phyloP scores from a whole-genome alignment of 2,113 vertebrate genomes.

The Dascyllus trimaculatus region DNA sequence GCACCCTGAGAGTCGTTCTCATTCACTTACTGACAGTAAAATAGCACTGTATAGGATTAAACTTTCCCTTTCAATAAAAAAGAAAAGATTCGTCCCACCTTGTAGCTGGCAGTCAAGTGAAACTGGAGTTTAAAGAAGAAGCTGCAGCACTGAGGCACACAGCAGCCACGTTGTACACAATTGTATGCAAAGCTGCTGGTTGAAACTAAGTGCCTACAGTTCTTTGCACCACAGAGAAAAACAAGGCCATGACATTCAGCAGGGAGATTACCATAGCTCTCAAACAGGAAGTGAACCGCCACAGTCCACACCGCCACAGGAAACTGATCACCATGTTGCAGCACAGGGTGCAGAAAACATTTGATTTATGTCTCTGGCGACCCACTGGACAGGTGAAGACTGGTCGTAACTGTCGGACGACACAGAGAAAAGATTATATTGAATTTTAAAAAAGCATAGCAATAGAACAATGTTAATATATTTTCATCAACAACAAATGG shows the following conservation, averaged over 20 bases:
- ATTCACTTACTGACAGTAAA: conserved; percentile 26
- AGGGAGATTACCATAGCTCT: conserved; percentile 76
- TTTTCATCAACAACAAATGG: conserved; percentile 37
- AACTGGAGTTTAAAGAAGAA: conserved; percentile 45
- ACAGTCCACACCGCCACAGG: conserved; percentile 79
- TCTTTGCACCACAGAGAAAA: conserved; percentile 77
- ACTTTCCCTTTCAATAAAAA: not conserved
- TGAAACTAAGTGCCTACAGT: conserved; percentile 79
- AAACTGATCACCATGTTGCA: conserved; percentile 74
- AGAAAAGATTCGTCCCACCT: not conserved
- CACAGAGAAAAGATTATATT: conserved; percentile 36
- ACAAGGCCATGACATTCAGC: conserved; percentile 80
- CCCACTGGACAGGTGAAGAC: conserved; percentile 64
- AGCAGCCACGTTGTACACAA: conserved; percentile 36
- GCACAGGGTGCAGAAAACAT: conserved; percentile 64
- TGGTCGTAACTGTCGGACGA: conserved; percentile 43
- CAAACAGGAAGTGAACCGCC: conserved; percentile 78
- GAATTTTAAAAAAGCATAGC: conserved; percentile 23
- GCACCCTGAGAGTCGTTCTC: conserved; percentile 54
- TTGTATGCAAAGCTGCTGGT: conserved; percentile 63
- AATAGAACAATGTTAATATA: conserved; percentile 59
- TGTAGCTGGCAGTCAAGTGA: conserved; percentile 29
- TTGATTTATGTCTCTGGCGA: conserved; percentile 63
- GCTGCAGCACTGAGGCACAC: conserved; percentile 23
- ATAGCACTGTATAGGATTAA: conserved; percentile 43